Conservation (phyloP, 2,113 vertebrate species). For the Nibea albiflora region DNA sequence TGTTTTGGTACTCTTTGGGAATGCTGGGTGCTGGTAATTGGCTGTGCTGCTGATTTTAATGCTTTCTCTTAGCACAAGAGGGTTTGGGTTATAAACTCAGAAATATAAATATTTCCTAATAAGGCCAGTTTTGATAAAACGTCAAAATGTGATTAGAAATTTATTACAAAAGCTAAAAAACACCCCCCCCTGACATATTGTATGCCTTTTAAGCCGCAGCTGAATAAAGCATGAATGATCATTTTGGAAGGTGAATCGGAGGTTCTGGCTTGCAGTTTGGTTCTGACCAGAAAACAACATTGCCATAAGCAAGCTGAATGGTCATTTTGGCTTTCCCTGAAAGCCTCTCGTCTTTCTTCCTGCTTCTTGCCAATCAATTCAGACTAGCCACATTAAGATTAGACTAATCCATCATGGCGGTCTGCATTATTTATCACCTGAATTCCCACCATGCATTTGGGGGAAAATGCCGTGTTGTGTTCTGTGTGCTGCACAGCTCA, state of each 20-base stretch:
- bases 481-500: slow-evolving; percentile 13
- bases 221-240: not conserved
- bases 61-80: not conserved
- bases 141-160: not conserved
- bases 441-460: slow-evolving; percentile 61
- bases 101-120: too few relatives aligned
- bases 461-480: slow-evolving; percentile 37
- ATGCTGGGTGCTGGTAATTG: slow-evolving; percentile 10
- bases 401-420: slow-evolving; percentile 65
- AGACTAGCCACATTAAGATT: slow-evolving; percentile 71
- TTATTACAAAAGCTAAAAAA: not conserved
- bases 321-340: slow-evolving; percentile 55
- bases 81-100: not conserved
- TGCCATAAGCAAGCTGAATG: slow-evolving; percentile 1
- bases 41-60: not conserved
- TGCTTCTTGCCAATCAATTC: slow-evolving; percentile 62
- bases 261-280: not conserved
- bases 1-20: too few relatives aligned
- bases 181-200: not conserved
- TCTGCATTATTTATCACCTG: slow-evolving; percentile 78
- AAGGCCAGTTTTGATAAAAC: too few relatives aligned
- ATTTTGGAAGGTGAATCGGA: not conserved
- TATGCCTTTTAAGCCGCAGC: not conserved
- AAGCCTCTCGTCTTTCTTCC: slow-evolving; percentile 58
- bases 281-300: not conserved